Base-by-base conservation (phyloP, 2,888 invertebrate species). In the Argyresthia albistria region DNA sequence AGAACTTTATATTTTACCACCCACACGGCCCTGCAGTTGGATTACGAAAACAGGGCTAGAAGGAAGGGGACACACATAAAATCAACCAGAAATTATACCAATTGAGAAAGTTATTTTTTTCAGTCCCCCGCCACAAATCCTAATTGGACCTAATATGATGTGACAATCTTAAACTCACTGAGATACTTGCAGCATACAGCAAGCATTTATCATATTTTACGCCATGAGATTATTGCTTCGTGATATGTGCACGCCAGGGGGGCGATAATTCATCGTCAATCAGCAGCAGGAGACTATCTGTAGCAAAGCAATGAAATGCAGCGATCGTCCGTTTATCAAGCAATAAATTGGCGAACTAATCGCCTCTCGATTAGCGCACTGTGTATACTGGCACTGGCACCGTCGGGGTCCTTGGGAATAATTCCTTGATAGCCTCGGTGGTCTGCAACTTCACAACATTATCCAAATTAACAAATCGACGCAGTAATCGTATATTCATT, bases 401-500 rank as follows among this genome's bases (percentile, higher is more conserved):
- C 57, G 60, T 55, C 54, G 58, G 58, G 64, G 59, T 58, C 63
- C 62, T 60, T 35, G 1, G 35, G 35, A 25, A n/a, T 47, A 4
- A 25, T 4, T 6, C 25, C 25, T 25, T 25, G 47, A 54, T 57
- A 59, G 55, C 57, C 60, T 57, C 58, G 55, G 58, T 56, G 55
- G 58, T 55, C 60, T 53, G 48, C 52, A 54, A 66, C 70, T 69
- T 70, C 50, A 64, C 67, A 66, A 42, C 50, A 43, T 50, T 68
- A 65, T 62, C 63, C 61, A 58, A 59, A 66, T 66, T 69, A 69
- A 76, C 73, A 73, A 73, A 78, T 75, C 64, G 69, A 58, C 60
- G 67, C 64, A 71, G 81, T 79, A 74, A 79, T 76, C 81, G 64
- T 82, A 82, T 76, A 76, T 82, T 76, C 70, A 80, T 80, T 77